Conservation (phyloP, 2,888 invertebrate genomes). For the Augiades crinisus region DNA sequence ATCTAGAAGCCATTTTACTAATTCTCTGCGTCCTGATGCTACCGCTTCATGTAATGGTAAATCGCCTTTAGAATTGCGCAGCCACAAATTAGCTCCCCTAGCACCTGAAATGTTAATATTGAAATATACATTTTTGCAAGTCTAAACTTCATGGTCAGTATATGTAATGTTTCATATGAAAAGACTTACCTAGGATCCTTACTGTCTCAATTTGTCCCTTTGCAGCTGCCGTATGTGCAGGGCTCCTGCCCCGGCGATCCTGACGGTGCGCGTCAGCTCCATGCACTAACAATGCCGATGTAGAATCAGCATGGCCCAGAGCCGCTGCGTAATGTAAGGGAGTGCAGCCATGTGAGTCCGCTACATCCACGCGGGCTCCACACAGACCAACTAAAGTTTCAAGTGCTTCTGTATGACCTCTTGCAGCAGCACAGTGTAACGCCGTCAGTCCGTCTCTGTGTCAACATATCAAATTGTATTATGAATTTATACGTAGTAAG, state of each 20-base stretch:
- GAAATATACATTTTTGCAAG: no score
- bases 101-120: constrained; percentile 48
- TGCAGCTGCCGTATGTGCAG: constrained; percentile 97
- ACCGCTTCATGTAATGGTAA: constrained; percentile 98
- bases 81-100: constrained; percentile 93
- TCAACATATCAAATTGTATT: no score
- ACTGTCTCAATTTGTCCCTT: constrained; percentile 96
- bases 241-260: constrained; percentile 95
- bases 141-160: no score
- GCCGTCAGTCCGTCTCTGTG: constrained; percentile 96
- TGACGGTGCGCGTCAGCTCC: constrained; percentile 96
- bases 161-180: no score
- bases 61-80: constrained; percentile 96
- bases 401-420: constrained; percentile 96
- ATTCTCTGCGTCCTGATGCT: constrained; percentile 92
- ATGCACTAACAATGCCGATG: constrained; percentile 91
- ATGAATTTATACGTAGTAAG: no score
- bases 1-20: constrained; percentile 93
- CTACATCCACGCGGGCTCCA: constrained; percentile 93
- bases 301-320: constrained; percentile 96
- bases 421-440: constrained; percentile 97
- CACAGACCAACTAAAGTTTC: constrained; percentile 94
- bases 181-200: constrained; percentile 84
- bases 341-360: constrained; percentile 97
- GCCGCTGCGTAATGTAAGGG: constrained; percentile 98